Evolutionary conservation across 2,888 invertebrate species (phyloP).

Genomic region (Lithodes maja): DNA sequence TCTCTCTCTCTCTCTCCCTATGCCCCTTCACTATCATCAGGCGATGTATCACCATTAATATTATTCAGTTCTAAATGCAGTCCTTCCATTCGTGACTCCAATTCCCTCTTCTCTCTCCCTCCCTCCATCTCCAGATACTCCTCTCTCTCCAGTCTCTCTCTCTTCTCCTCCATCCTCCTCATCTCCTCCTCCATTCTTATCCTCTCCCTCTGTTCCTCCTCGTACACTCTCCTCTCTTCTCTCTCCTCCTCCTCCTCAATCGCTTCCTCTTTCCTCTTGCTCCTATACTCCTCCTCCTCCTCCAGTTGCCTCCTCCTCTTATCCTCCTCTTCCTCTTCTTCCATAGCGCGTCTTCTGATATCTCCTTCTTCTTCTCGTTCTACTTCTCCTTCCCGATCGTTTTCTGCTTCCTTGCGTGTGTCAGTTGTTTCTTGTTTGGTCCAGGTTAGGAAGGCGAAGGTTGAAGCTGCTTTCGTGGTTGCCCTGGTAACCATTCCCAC

Average conservation of each 20-base stretch:
- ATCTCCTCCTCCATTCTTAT: background rate
- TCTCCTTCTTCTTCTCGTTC: background rate
- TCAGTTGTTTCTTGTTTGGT: background rate
- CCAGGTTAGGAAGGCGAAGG: constrained; percentile 51
- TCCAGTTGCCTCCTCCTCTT: background rate
- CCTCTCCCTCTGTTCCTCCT: background rate
- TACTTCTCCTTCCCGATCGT: background rate
- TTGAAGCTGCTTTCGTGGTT: constrained; percentile 12
- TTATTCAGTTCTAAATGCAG: background rate
- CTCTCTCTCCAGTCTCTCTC: background rate
- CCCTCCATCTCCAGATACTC: background rate
- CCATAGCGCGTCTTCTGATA: background rate
- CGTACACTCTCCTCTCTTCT: background rate
- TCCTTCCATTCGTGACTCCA: background rate
- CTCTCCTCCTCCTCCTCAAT: background rate
- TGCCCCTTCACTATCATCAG: background rate
- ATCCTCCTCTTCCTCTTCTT: background rate
- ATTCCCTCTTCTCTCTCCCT: background rate
- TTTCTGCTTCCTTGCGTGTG: too few species aligned
- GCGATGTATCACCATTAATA: too few species aligned
- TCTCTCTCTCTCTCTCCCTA: background rate
- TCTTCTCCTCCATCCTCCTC: background rate
- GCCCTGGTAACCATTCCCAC: background rate
- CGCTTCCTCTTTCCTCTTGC: background rate
- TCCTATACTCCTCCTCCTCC: background rate